Base-by-base conservation (phyloP, 2,797 vertebrate genomes). In the Chrosomus eos region DNA sequence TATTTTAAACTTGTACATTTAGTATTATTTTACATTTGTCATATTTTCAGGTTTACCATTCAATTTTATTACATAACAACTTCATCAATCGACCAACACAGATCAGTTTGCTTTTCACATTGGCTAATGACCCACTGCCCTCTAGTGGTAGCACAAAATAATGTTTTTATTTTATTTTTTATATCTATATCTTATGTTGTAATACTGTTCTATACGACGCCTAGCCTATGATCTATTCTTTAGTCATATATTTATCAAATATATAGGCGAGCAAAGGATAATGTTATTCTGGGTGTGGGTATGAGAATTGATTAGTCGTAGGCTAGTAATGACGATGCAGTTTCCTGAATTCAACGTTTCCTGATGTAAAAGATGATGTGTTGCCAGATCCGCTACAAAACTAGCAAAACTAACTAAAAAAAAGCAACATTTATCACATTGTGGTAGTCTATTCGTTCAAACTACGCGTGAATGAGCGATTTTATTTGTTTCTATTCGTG, bases 311-410 rank as follows among this genome's bases (percentile, higher is more conserved):
- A 28, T 58, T 66, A 68, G 36, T 62, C 7, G 70, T 73, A 62
- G 26, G n/a, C n/a, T 33, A 5, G 33, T 18, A 48, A 33, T 82
- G 38, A 73, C 80, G 31, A 38, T 7, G 33, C 48, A 23, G 28
- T 74, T 74, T 82, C 81, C 40, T 73, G 53, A 33, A n/a, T 21
- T 51, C 8, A 68, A 26, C n/a, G 51, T 55, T 81, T 81, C 67
- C 66, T 73, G 75, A 43, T 21, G 16, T 19, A 21, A 64, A 48
- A 55, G 5, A 43, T 18, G 19, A 18, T 5, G 6, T 31, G 70
- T 26, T 62, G 75, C 75, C 75, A 78, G 55, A 43, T 76, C 23
- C 16, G 1, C 16, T 21, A 21, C 2, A 76, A 60, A 60, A 40
- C 55, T 62, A 40, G n/a, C 75, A 43, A 40, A n/a, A n/a, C n/a